phyloP scores from a whole-genome alignment of 2,113 vertebrate species.

The Solea solea region DNA sequence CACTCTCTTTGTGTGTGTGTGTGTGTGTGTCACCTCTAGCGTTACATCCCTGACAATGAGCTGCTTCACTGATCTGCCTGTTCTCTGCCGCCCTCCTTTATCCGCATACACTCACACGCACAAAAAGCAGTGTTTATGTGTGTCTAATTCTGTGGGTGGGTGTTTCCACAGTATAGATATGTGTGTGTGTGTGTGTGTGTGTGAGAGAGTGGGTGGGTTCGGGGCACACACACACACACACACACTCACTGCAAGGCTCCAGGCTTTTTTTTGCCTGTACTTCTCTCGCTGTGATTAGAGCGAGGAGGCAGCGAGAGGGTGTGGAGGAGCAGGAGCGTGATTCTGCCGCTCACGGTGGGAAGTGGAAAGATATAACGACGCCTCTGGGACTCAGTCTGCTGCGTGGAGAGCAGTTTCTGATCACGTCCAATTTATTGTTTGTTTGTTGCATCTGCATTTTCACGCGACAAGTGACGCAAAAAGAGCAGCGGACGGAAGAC shows the following conservation, averaged over 20 bases:
- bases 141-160: conserved; percentile 51
- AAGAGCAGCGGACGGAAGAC: conserved; percentile 7
- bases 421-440: conserved; percentile 61
- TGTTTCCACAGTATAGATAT: conserved; percentile 38
- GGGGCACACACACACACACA: conserved; percentile 7
- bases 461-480: not conserved
- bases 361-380: conserved; percentile 69
- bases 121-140: conserved; percentile 22
- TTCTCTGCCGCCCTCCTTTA: conserved; percentile 53
- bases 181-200: not conserved
- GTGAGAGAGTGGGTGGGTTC: conserved; percentile 44
- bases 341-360: conserved; percentile 66
- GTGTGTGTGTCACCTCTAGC: conserved; percentile 59
- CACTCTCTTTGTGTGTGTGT: not conserved
- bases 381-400: conserved; percentile 67
- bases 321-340: conserved; percentile 62
- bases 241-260: conserved; percentile 50
- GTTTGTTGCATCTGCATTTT: conserved; percentile 53
- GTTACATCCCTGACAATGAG: conserved; percentile 70
- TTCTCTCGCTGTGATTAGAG: conserved; percentile 71
- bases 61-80: conserved; percentile 60
- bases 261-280: conserved; percentile 63
- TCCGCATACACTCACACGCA: conserved; percentile 52
- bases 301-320: conserved; percentile 53
- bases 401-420: conserved; percentile 51